Percentiles rank a stretch among this genome's conserved stretches.
Conservation (phyloP, 2,888 invertebrate species). For the Amitus sp. region DNA sequence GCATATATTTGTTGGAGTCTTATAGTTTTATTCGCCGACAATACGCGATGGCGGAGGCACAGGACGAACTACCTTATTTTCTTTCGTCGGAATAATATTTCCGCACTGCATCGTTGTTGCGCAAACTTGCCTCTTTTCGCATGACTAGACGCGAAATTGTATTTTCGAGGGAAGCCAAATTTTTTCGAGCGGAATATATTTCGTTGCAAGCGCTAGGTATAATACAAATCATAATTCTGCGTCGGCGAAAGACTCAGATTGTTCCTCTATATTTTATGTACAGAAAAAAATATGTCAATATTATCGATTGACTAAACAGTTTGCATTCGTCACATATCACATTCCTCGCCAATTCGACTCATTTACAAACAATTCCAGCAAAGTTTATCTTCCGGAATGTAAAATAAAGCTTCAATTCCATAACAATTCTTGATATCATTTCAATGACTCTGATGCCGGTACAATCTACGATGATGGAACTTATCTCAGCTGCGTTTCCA, state of each 20-base stretch:
- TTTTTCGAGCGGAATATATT: too few relatives aligned
- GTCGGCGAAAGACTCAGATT: not conserved
- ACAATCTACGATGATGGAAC: too few relatives aligned
- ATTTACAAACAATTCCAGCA: not conserved
- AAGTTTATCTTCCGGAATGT: too few relatives aligned
- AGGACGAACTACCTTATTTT: constrained; percentile 20
- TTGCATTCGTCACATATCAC: too few relatives aligned
- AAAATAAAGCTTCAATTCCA: not conserved
- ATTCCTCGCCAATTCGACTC: not conserved
- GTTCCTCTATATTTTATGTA: constrained; percentile 20
- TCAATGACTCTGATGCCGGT: too few relatives aligned
- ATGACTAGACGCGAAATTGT: constrained; percentile 29
- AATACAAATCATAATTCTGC: constrained; percentile 19
- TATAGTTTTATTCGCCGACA: constrained; percentile 49
- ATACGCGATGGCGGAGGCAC: constrained; percentile 31
- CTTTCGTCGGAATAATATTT: constrained; percentile 41
- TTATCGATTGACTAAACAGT: constrained; percentile 15
- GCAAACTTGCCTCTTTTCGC: constrained; percentile 33
- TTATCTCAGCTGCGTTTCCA: too few relatives aligned
- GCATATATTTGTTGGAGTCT: constrained; percentile 52
- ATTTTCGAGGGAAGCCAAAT: too few relatives aligned
- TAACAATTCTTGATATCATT: not conserved
- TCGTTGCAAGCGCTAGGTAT: constrained; percentile 55
- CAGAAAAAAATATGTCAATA: constrained; percentile 7
- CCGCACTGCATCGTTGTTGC: constrained; percentile 32